phyloP scores from a whole-genome alignment of 2,888 invertebrate species.

The Napeogenes inachia region DNA sequence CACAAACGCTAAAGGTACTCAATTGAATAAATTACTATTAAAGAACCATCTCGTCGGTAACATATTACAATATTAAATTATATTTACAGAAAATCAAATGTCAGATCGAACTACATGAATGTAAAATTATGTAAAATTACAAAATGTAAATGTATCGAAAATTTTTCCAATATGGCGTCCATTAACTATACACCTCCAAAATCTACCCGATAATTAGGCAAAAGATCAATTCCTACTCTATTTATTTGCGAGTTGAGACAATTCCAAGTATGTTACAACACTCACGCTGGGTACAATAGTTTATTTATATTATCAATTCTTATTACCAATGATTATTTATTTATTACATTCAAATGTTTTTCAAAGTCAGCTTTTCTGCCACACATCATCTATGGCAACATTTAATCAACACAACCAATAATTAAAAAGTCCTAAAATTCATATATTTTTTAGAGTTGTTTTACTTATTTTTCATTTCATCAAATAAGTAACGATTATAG shows the following conservation, averaged over 20 bases:
- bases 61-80: slow-evolving; percentile 56
- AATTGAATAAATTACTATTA: slow-evolving; percentile 48
- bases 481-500: no score
- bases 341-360: no score
- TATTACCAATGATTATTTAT: no score
- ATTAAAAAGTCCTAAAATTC: no score
- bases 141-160: slow-evolving; percentile 60
- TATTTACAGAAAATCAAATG: slow-evolving; percentile 57
- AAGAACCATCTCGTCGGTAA: slow-evolving; percentile 52
- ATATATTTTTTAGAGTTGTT: no score
- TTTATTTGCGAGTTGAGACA: slow-evolving; percentile 25
- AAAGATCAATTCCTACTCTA: slow-evolving; percentile 36
- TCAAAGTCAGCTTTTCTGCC: no score
- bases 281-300: slow-evolving; percentile 17
- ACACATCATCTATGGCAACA: background rate
- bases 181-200: slow-evolving; percentile 30
- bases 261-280: slow-evolving; percentile 24
- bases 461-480: no score
- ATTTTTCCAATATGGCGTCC: slow-evolving; percentile 36
- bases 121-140: slow-evolving; percentile 35
- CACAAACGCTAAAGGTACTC: slow-evolving; percentile 55
- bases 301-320: background rate
- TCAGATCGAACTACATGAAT: slow-evolving; percentile 26
- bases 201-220: slow-evolving; percentile 30
- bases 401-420: background rate